A percentile compares a stretch with the other conserved stretches of the same genome.
Conservation (phyloP, 2,113 vertebrate genomes). For the Chaenogobius annularis region DNA sequence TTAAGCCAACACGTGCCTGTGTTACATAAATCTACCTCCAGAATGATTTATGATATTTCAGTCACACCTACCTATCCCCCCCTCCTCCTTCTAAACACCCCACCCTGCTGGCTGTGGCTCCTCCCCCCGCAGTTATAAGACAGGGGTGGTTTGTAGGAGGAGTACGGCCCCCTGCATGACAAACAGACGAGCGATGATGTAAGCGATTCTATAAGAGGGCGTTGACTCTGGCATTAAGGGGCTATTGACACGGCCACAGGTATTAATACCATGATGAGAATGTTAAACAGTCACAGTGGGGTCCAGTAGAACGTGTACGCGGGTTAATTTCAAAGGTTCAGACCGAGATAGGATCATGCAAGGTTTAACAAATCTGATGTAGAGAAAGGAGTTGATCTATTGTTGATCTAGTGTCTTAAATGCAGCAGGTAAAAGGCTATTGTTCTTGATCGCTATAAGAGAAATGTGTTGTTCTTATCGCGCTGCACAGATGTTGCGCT, state of each 20-base stretch:
- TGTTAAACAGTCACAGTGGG: constrained; percentile 53
- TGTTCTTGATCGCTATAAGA: constrained; percentile 1
- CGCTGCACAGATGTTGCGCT: constrained; percentile 23
- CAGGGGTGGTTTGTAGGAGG: constrained; percentile 25
- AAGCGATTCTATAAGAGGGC: constrained; percentile 61
- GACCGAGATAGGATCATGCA: not conserved
- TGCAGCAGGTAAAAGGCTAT: constrained; percentile 12
- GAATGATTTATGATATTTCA: constrained; percentile 1
- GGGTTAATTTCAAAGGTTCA: constrained; percentile 9
- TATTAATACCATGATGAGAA: constrained; percentile 68
- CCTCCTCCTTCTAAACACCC: not conserved
- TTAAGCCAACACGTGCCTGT: not conserved
- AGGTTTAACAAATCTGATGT: not conserved
- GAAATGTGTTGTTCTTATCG: constrained; percentile 40
- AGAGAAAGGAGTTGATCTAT: constrained; percentile 6
- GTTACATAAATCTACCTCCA: constrained; percentile 3
- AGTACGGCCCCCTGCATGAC: constrained; percentile 46
- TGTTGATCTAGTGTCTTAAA: constrained; percentile 10
- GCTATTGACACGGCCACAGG: constrained; percentile 64
- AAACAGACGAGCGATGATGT: constrained; percentile 44
- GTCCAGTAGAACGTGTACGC: constrained; percentile 29
- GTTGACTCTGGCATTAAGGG: constrained; percentile 59
- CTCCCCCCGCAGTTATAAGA: constrained; percentile 36
- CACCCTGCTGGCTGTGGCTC: constrained; percentile 20
- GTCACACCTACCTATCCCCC: not conserved